Evolutionary conservation across 1,140 invertebrate genomes (phyloP).

Genomic region (Wasmannia auropunctata): DNA sequence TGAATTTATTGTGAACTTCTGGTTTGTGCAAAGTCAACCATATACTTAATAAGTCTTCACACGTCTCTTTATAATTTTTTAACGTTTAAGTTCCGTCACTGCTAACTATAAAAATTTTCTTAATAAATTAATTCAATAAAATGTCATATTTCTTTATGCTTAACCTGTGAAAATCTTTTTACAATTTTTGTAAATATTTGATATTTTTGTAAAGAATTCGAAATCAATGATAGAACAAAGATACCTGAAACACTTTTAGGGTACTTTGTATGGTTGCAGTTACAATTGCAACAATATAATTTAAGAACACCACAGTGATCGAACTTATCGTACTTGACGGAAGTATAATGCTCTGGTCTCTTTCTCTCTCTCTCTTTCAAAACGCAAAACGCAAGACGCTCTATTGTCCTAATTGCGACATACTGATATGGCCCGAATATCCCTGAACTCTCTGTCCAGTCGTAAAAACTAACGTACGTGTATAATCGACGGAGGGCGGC

Average conservation of each 20-base stretch:
- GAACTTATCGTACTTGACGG: background rate
- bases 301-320: background rate
- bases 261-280: background rate
- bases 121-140: conserved; percentile 22
- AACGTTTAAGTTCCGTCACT: background rate
- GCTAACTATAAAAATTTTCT: background rate
- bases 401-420: background rate
- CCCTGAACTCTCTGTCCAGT: background rate
- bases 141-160: background rate
- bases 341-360: background rate
- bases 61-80: background rate
- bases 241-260: background rate
- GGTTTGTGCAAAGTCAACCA: background rate
- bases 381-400: background rate
- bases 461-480: background rate
- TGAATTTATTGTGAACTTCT: background rate
- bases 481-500: conserved; percentile 5
- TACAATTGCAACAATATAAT: background rate
- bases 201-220: background rate
- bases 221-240: background rate
- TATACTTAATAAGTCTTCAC: background rate
- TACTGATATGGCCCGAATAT: conserved; percentile 26
- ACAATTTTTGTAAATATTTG: background rate
- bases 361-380: no score
- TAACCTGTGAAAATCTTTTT: background rate